Base-by-base conservation (phyloP, 2,113 vertebrate genomes). In the Hipposideros armiger region DNA sequence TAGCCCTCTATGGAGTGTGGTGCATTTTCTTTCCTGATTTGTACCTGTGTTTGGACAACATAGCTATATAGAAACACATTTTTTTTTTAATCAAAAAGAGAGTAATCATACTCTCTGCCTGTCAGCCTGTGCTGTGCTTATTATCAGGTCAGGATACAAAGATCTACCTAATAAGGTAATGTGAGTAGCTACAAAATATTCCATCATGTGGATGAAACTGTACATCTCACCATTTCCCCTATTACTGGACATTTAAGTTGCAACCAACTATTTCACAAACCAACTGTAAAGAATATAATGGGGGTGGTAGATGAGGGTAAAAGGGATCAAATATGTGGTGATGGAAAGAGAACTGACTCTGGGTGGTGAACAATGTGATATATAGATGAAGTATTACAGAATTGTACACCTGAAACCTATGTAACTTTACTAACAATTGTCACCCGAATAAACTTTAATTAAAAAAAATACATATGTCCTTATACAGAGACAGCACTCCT, bases 81-180 rank as follows among this genome's bases (percentile, higher is more conserved):
- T 47, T 82, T 81, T 62, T 60, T 81, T 64, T 62, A 76, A 94
- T 76, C 28, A 74, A 73, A 82, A 95, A 94, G 67, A 50, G 16
- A 67, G 17, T 67, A 32, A 82, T n/a, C 10, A 1, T 19, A 20
- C 66, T 54, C 74, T 74, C 74, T 74, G 22, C 32, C 47, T 87
- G 20, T 72, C 45, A 45, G 36, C 32, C 84, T 87, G 16, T 2
- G 1, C 45, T 60, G 14, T 70, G n/a, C 26, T 77, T 78, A 89
- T 69, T 45, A 60, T 87, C 56, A 52, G 7, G 30, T 72, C 60
- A 86, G 54, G n/a, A 50, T 36, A 45, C 14, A 80, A 67, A 91
- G 42, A 92, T 82, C 69, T 73, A 56, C 36, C 66, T 90, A 92
- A 80, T 50, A 60, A 81, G 36, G 28, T 62, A 72, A 64, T 36